phyloP scores from a whole-genome alignment of 2,113 vertebrate species.

The Psophia crepitans region DNA sequence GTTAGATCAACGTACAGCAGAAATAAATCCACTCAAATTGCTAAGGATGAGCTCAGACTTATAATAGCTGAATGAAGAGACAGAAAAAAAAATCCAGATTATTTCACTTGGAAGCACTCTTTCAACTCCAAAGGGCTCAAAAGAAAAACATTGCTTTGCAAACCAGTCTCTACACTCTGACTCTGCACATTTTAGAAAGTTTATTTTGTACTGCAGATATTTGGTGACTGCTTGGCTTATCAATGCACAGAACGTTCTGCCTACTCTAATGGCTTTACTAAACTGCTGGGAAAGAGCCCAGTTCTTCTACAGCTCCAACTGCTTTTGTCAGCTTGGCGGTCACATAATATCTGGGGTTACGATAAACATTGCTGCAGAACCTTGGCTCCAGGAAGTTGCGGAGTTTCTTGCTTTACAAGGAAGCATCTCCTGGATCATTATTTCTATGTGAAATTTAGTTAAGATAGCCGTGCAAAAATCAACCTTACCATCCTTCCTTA shows the following conservation, averaged over 20 bases:
- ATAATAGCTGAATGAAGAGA: background rate
- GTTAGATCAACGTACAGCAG: background rate
- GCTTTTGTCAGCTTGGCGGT: background rate
- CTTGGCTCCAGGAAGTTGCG: background rate
- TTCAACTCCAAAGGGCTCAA: background rate
- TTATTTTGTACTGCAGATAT: background rate
- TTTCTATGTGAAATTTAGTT: background rate
- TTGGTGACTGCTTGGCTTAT: background rate
- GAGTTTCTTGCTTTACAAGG: background rate
- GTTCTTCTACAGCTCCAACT: background rate
- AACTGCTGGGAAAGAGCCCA: background rate
- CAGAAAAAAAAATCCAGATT: background rate
- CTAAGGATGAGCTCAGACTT: background rate
- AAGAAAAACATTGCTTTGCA: background rate
- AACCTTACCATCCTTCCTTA: background rate
- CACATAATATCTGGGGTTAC: background rate
- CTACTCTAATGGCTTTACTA: background rate
- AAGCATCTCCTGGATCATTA: background rate
- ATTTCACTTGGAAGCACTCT: background rate
- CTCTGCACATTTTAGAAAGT: background rate
- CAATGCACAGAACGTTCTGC: background rate
- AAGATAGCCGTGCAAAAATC: background rate
- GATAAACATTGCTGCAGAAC: background rate
- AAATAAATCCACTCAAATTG: background rate
- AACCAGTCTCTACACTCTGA: fast-evolving